Base-by-base conservation (phyloP, 2,113 vertebrate genomes). In the Hemibagrus wyckioides region DNA sequence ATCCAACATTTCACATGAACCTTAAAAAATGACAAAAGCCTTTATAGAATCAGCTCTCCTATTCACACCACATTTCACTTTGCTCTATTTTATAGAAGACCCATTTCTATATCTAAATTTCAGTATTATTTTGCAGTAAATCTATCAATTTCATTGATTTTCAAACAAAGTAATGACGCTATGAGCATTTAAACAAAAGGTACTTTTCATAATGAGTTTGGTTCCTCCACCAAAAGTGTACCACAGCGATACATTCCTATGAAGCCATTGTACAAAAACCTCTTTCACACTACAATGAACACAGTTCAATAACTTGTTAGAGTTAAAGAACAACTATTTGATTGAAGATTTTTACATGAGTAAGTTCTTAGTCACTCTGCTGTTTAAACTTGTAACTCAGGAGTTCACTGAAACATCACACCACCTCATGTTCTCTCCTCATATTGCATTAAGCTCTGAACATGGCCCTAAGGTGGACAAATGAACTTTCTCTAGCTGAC, bases 221-320 rank as follows among this genome's bases (percentile, higher is more conserved):
- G 65, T 13, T 1, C 65, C 65, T 36, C 65, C 65, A 36, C 86
- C 89, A 41, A 90, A 92, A 69, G 87, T 88, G 0, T 0, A 9
- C 87, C 89, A 91, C 87, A 86, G 87, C 90, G 91, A 80, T 85
- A 73, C 88, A 89, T 83, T 88, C 79, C 77, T 50, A 52, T 87
- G 69, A 56, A 88, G 56, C 25, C 75, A 4, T 14, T 9, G 11
- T 48, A 48, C 73, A 76, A 76, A 76, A 44, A 48, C 36, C 69
- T 73, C 36, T 41, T 21, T 48, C 23, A 76, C 41, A 44, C 39
- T 48, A n/a, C 73, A 44, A 19, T 28, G 6, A 36, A 85, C 79
- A 75, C 73, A 87, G n/a, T n/a, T n/a, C 86, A 89, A 87, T 88
- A 85, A 89, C 89, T n/a, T n/a, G n/a, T n/a, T n/a, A 88, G n/a